Base-by-base conservation (phyloP, 2,888 invertebrate genomes). In the Parnassius smintheus region DNA sequence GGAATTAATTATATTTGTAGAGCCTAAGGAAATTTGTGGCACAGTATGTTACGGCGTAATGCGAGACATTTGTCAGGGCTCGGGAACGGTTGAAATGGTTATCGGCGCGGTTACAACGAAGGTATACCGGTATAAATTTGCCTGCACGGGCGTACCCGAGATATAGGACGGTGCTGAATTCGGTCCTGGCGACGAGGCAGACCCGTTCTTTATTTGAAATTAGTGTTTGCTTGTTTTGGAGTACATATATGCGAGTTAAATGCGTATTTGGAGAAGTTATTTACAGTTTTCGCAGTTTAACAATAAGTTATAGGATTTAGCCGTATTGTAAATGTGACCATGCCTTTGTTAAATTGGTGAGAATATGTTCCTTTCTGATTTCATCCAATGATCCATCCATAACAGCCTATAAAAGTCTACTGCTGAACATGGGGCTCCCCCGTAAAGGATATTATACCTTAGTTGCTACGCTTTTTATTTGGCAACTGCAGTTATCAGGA, bases 61-160 rank as follows among this genome's bases (percentile, higher is more conserved):
- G 71, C 59, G 65, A n/a, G 62, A 70, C 77, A 76, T 79, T 78
- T 77, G 72, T 76, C 76, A 76, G 69, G 58, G 63, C 59, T 41
- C 45, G 59, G 22, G 61, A 57, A 56, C 54, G 59, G 56, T 44
- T 22, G 58, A n/a, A 55, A 58, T 55, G 60, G 64, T 65, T 65
- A 66, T 67, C 62, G 60, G 62, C 45, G 54, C 56, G 61, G 53
- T 53, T 53, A 62, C 48, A 59, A 56, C 64, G 56, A 42, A 56
- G 63, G 45, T 66, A 61, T 61, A 45, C 65, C 52, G 49, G 57
- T 61, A 61, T 62, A 63, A 60, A 65, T 62, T 56, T 56, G 35
- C 51, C 63, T 56, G 51, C 60, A 55, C 44, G 59, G 25, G 59
- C 45, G 60, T 54, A 42, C 51, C 56, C 18, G 61, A n/a, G 61